Evolutionary conservation across 2,113 vertebrate species (phyloP).

Genomic region (Zootoca vivipara): DNA sequence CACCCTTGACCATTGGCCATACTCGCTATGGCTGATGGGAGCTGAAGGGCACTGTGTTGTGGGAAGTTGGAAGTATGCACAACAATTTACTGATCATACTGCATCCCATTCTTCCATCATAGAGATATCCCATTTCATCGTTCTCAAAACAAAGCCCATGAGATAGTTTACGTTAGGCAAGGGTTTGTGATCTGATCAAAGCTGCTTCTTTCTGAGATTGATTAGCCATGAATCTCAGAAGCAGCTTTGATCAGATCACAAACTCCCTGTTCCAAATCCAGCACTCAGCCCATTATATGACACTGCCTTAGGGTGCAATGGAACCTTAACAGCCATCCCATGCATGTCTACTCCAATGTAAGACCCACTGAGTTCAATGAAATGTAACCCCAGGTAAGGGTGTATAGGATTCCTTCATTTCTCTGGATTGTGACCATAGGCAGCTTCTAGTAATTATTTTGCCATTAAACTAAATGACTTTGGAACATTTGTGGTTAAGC

Average conservation of each 20-base stretch:
- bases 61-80: no score
- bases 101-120: not conserved
- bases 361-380: not conserved
- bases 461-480: no score
- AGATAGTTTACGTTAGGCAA: not conserved
- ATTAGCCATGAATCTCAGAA: no score
- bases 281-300: not conserved
- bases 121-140: not conserved
- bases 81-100: not conserved
- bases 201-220: not conserved
- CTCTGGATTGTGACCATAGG: not conserved
- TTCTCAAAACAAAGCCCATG: not conserved
- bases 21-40: no score
- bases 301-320: not conserved
- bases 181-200: not conserved
- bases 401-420: not conserved
- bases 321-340: not conserved
- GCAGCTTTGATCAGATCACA: no score
- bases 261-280: not conserved
- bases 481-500: not conserved
- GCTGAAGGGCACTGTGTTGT: no score
- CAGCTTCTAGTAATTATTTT: not conserved
- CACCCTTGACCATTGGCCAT: no score
- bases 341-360: not conserved
- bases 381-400: not conserved